Evolutionary conservation across 2,888 invertebrate species (phyloP).

Genomic region (Apodemia mormo): DNA sequence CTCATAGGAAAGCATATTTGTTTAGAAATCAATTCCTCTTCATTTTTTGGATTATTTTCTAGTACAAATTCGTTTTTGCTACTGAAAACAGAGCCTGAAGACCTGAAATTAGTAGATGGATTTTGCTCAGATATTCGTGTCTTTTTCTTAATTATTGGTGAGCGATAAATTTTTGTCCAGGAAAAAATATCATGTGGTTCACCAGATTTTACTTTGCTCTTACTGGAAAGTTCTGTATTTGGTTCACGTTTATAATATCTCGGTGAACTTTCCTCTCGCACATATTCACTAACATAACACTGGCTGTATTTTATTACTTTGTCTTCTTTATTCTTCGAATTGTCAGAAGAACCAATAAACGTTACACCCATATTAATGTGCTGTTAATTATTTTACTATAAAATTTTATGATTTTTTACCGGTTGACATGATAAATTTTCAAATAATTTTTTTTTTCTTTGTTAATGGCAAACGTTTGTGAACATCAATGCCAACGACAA

Average conservation of each 20-base stretch:
- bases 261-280: not conserved
- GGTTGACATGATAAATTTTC: no score
- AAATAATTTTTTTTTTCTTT: no score
- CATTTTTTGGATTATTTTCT: not conserved
- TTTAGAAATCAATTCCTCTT: not conserved
- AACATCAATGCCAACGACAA: no score
- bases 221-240: not conserved
- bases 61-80: not conserved
- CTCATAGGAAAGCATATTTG: not conserved
- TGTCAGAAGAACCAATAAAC: not conserved
- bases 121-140: not conserved
- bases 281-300: not conserved
- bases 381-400: not conserved
- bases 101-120: not conserved
- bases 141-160: not conserved
- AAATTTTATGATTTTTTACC: no score
- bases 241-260: not conserved
- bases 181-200: not conserved
- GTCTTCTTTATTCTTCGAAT: not conserved
- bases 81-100: no score
- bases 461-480: no score
- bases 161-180: slow-evolving; percentile 12
- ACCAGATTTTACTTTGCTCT: not conserved
- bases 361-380: not conserved
- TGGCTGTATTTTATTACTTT: not conserved